A percentile compares a stretch with the other conserved stretches of the same genome.
These are phyloP conservation scores for Eufriesea mexicana DNA, from an alignment of 1,140 invertebrate species.

Conservation along the genomic window DNA sequence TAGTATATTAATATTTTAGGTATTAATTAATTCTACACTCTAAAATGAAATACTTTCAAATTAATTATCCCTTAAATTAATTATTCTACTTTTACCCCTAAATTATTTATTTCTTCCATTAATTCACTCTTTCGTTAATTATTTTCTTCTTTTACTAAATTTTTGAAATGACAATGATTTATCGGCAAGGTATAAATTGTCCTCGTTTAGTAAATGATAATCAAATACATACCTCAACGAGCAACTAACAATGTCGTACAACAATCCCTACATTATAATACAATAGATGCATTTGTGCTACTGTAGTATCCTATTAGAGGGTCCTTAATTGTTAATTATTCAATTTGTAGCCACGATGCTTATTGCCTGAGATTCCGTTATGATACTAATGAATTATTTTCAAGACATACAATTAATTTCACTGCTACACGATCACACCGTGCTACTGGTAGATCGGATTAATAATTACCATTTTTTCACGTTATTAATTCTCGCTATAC, in stretches of 20 bases:
- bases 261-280: neutral
- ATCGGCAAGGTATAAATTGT: no score
- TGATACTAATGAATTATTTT: neutral
- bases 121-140: no score
- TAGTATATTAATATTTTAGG: no score
- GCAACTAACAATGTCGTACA: neutral
- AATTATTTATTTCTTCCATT: no score
- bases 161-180: no score
- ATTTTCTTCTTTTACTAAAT: no score
- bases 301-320: neutral
- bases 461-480: neutral
- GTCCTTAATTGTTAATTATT: neutral
- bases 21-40: no score
- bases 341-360: neutral
- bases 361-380: neutral
- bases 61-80: no score
- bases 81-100: no score
- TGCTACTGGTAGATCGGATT: neutral
- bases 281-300: neutral
- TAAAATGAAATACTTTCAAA: no score
- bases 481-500: neutral
- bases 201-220: neutral
- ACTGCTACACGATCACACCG: neutral
- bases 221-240: neutral
- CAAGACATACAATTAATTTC: neutral